These are phyloP conservation scores for Acanthosepion pharaonis DNA, from an alignment of 2,888 invertebrate species.

Conservation along the genomic window DNA sequence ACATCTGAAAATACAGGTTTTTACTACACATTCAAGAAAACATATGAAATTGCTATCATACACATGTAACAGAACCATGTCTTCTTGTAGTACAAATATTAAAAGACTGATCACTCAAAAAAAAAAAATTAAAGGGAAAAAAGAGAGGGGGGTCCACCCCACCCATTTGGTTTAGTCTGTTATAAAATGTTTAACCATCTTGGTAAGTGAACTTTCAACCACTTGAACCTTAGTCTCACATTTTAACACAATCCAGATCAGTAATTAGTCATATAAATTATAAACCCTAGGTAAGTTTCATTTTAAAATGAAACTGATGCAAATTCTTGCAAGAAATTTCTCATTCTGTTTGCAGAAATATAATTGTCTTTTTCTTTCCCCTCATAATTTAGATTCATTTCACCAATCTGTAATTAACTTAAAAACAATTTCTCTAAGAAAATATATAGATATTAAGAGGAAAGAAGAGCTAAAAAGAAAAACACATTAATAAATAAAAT, in stretches of 20 bases:
- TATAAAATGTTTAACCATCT: too few relatives aligned
- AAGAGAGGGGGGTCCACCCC: too few relatives aligned
- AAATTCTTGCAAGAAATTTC: background rate
- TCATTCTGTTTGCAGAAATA: background rate
- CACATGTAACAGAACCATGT: background rate
- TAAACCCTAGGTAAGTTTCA: background rate
- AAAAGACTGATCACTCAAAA: too few relatives aligned
- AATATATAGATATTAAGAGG: background rate
- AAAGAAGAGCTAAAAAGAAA: background rate
- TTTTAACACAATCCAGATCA: background rate
- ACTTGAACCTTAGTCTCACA: too few relatives aligned
- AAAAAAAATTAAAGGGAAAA: too few relatives aligned
- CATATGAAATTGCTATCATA: background rate
- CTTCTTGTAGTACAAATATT: background rate
- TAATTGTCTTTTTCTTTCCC: background rate
- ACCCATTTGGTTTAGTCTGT: too few relatives aligned
- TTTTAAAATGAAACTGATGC: background rate
- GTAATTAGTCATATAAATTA: background rate
- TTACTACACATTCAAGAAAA: background rate
- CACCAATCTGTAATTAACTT: conserved; percentile 22
- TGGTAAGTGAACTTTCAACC: too few relatives aligned
- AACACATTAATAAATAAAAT: background rate
- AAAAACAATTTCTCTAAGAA: background rate
- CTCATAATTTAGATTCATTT: conserved; percentile 33
- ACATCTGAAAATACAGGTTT: background rate